A percentile compares a stretch with the other conserved stretches of the same genome.
phyloP scores from a whole-genome alignment of 1,140 invertebrate genomes.

The Tetraneura akinire region DNA sequence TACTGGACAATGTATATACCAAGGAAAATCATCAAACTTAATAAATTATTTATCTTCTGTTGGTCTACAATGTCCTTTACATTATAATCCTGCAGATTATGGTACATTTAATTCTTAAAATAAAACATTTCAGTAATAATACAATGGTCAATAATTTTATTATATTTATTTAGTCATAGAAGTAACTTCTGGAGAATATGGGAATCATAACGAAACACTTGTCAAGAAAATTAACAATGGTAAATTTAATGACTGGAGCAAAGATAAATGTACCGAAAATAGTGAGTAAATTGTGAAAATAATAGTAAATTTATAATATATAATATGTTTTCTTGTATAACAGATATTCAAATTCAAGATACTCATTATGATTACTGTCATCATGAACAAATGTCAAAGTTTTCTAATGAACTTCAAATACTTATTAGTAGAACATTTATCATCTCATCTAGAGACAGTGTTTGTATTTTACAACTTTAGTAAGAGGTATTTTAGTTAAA shows the following conservation, averaged over 20 bases:
- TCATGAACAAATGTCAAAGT: background rate
- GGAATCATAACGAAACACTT: slow-evolving; percentile 62
- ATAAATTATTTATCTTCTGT: slow-evolving; percentile 64
- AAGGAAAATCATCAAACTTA: slow-evolving; percentile 62
- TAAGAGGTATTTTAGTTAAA: slow-evolving; percentile 36
- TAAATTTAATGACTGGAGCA: background rate
- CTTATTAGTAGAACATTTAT: slow-evolving; percentile 35
- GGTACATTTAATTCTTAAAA: slow-evolving; percentile 56
- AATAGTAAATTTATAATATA: background rate
- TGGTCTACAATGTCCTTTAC: slow-evolving; percentile 65
- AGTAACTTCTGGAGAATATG: slow-evolving; percentile 75
- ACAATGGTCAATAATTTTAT: background rate
- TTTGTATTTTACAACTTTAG: slow-evolving; percentile 42
- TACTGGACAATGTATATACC: slow-evolving; percentile 65
- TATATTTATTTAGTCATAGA: slow-evolving; percentile 67
- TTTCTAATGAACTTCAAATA: slow-evolving; percentile 32
- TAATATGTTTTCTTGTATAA: background rate
- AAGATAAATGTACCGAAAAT: slow-evolving; percentile 4
- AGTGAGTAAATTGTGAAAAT: background rate
- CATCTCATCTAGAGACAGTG: slow-evolving; percentile 39
- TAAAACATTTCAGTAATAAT: background rate
- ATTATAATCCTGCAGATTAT: slow-evolving; percentile 71
- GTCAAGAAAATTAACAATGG: too few relatives aligned
- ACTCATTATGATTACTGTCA: background rate
- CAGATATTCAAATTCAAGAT: background rate